Percentiles rank a stretch among this genome's conserved stretches.
phyloP scores from a whole-genome alignment of 2,888 invertebrate genomes.

The Phortica magna region DNA sequence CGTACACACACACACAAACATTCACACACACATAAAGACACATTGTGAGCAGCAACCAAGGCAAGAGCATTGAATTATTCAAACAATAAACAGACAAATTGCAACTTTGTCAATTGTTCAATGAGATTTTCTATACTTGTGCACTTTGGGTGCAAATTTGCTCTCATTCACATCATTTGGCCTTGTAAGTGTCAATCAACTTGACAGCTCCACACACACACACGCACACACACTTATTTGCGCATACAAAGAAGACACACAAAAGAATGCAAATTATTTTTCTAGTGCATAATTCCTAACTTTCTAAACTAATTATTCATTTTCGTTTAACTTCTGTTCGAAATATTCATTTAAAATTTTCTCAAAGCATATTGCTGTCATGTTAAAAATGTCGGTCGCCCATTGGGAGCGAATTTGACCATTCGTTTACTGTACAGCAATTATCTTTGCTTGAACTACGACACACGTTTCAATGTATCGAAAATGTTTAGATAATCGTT shows the following conservation, averaged over 20 bases:
- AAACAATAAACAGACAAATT: slow-evolving; percentile 51
- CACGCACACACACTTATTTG: slow-evolving; percentile 31
- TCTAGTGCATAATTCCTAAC: slow-evolving; percentile 44
- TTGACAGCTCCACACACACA: slow-evolving; percentile 34
- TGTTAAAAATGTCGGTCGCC: slow-evolving; percentile 44
- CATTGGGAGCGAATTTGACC: neutral
- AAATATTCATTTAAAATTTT: slow-evolving; percentile 8
- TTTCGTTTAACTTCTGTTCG: slow-evolving; percentile 35
- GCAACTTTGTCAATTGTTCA: slow-evolving; percentile 62
- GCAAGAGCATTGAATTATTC: slow-evolving; percentile 50
- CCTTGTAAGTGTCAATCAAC: slow-evolving; percentile 19
- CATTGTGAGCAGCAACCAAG: slow-evolving; percentile 18
- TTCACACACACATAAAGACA: slow-evolving; percentile 29
- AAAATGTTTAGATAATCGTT: slow-evolving; percentile 29
- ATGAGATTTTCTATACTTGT: slow-evolving; percentile 25
- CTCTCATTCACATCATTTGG: slow-evolving; percentile 28
- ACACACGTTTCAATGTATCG: neutral
- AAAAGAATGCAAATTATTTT: slow-evolving; percentile 1
- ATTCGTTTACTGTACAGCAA: neutral
- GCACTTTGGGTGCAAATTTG: neutral
- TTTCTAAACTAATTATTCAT: slow-evolving; percentile 14
- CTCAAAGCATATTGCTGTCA: slow-evolving; percentile 59
- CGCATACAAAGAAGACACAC: slow-evolving; percentile 33
- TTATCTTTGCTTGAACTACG: neutral
- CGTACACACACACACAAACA: slow-evolving; percentile 27